A percentile compares a stretch with the other conserved stretches of the same genome.
phyloP scores from a whole-genome alignment of 35 echinoderm and acorn worm species.

The Diadema setosum region DNA sequence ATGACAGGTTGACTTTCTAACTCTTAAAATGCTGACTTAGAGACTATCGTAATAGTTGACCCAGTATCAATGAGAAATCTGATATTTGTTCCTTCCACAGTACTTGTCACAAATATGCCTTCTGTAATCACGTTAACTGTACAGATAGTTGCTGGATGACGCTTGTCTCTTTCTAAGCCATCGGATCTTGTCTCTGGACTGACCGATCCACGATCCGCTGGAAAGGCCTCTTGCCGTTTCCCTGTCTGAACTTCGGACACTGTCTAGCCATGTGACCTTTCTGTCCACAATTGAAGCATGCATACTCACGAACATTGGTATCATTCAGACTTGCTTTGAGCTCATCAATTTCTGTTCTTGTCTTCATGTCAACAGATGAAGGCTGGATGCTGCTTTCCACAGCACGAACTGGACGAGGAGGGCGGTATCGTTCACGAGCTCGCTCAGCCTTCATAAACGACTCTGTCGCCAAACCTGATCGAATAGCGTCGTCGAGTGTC shows the following conservation, averaged over 20 bases:
- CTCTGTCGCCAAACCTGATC: background rate
- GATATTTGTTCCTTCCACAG: background rate
- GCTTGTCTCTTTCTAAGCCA: background rate
- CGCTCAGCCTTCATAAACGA: background rate
- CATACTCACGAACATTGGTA: too few relatives aligned
- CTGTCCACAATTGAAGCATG: background rate
- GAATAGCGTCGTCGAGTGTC: slow-evolving; percentile 19
- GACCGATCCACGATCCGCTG: background rate
- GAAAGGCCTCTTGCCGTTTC: background rate
- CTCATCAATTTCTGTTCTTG: background rate
- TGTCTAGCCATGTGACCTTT: background rate
- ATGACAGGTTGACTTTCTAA: background rate
- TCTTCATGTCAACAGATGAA: background rate
- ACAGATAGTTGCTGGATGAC: background rate
- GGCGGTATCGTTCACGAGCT: background rate
- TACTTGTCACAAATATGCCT: slow-evolving; percentile 10
- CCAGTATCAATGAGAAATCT: slow-evolving; percentile 18
- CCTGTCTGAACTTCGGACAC: background rate
- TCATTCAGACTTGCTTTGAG: background rate
- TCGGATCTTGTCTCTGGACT: background rate
- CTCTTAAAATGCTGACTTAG: background rate
- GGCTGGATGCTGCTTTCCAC: background rate
- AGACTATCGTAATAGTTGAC: slow-evolving; percentile 14
- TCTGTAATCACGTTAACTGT: background rate
- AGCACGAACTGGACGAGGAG: background rate